Evolutionary conservation across 2,888 invertebrate genomes (phyloP).

Genomic region (Micropterix aruncella): DNA sequence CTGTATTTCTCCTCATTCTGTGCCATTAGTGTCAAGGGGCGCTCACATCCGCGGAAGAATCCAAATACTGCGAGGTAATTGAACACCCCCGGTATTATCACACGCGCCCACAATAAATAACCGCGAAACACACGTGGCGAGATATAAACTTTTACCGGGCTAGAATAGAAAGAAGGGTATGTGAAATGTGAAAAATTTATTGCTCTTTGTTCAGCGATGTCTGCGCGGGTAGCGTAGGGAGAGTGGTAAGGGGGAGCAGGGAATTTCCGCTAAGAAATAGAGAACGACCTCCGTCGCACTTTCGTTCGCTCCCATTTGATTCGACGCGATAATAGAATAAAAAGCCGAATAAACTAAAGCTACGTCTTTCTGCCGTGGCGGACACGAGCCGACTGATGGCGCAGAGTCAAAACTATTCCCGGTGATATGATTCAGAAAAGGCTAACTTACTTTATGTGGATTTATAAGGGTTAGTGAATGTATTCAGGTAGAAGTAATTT

Average conservation of each 20-base stretch:
- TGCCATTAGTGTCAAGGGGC: too few relatives aligned
- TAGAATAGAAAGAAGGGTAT: background rate
- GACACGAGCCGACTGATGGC: too few relatives aligned
- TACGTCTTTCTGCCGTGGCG: too few relatives aligned
- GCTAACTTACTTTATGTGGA: too few relatives aligned
- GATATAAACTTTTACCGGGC: background rate
- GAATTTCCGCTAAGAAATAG: background rate
- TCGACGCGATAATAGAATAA: background rate
- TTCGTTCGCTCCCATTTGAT: background rate
- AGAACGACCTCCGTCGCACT: background rate
- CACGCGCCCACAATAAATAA: background rate
- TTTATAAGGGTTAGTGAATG: too few relatives aligned
- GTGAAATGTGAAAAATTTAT: background rate
- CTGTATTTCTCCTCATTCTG: too few relatives aligned
- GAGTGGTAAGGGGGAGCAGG: background rate
- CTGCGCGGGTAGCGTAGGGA: background rate
- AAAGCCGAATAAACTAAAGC: too few relatives aligned
- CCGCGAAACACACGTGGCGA: background rate
- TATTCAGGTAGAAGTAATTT: too few relatives aligned
- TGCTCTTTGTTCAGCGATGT: background rate
- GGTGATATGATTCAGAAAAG: too few relatives aligned
- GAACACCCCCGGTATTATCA: background rate
- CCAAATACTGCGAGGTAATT: too few relatives aligned
- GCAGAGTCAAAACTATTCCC: too few relatives aligned
- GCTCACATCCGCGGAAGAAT: too few relatives aligned